A percentile compares a stretch with the other conserved stretches of the same genome.
phyloP scores from a whole-genome alignment of 2,888 invertebrate species.

The Strigamia transsilvanica region DNA sequence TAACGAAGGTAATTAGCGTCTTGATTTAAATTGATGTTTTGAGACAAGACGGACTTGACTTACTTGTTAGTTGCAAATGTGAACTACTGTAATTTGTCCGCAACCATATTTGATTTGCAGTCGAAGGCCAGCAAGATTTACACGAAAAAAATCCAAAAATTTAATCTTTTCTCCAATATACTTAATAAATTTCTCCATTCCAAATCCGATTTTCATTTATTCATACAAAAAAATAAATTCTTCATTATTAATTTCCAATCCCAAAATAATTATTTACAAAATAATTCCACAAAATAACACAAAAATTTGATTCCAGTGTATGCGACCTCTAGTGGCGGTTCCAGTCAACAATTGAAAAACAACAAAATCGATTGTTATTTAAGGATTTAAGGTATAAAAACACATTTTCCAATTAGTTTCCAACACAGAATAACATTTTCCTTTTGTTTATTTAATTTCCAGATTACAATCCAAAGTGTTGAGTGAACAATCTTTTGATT shows the following conservation, averaged over 20 bases:
- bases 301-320: background rate
- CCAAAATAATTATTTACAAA: background rate
- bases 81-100: background rate
- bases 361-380: no score
- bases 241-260: background rate
- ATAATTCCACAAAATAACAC: background rate
- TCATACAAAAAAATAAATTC: background rate
- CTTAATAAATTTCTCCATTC: background rate
- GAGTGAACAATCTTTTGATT: no score
- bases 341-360: no score
- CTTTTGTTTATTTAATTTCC: no score
- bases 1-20: background rate
- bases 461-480: no score
- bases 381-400: no score
- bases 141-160: background rate
- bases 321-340: no score
- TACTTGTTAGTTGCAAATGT: background rate
- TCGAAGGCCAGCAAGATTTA: background rate
- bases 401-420: no score
- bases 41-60: constrained; percentile 5
- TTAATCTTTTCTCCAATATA: background rate
- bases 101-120: background rate
- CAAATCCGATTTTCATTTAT: background rate
- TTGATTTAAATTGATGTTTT: background rate
- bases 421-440: no score